phyloP scores from a whole-genome alignment of 92 coral and sea anemone genomes.

The Desmophyllum pertusum region DNA sequence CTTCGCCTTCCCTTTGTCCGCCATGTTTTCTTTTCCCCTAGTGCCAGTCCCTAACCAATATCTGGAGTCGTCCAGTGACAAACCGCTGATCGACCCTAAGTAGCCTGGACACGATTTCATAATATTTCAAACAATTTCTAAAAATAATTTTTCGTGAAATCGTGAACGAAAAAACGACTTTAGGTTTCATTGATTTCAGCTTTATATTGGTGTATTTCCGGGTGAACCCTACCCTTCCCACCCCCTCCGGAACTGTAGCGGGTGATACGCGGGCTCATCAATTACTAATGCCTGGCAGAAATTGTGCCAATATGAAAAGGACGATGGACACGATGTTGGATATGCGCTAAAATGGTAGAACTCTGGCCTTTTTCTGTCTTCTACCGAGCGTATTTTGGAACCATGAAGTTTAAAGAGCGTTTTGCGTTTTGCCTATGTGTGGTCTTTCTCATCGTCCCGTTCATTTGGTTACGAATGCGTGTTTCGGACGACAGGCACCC shows the following conservation, averaged over 20 bases:
- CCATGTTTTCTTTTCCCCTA: constrained; percentile 49
- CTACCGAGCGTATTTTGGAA: constrained; percentile 51
- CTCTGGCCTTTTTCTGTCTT: constrained; percentile 31
- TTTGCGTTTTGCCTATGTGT: constrained; percentile 61
- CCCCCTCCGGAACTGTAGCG: too few species aligned
- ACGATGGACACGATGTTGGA: constrained; percentile 8
- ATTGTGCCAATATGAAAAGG: constrained; percentile 34
- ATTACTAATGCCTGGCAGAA: constrained; percentile 61
- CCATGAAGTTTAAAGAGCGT: constrained; percentile 92
- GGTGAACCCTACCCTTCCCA: neutral
- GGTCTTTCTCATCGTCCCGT: constrained; percentile 62
- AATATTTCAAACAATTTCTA: too few species aligned
- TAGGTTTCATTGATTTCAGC: neutral
- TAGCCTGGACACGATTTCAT: too few species aligned
- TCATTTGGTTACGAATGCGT: constrained; percentile 73
- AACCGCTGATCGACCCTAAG: neutral
- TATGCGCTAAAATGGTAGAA: constrained; percentile 23
- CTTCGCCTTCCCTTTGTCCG: constrained; percentile 69
- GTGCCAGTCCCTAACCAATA: neutral
- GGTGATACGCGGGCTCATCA: constrained; percentile 36
- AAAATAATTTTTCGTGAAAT: too few species aligned
- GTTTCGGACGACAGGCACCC: constrained; percentile 50
- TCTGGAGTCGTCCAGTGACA: neutral
- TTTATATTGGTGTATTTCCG: neutral
- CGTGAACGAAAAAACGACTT: neutral